phyloP scores from a whole-genome alignment of 2,888 invertebrate genomes.

The Uropetala carovei region DNA sequence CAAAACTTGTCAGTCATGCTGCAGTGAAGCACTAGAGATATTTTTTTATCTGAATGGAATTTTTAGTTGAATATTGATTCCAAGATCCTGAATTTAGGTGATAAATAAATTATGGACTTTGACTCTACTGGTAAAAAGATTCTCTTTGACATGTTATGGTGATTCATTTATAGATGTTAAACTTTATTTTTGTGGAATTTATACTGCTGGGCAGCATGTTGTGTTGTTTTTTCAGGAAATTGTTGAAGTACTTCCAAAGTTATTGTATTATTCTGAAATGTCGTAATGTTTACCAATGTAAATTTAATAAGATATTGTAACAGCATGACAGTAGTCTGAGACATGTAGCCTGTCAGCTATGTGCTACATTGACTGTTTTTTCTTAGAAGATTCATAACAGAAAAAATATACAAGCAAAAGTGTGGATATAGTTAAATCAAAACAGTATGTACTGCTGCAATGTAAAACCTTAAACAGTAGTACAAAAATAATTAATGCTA shows the following conservation, averaged over 20 bases:
- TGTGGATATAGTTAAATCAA: background rate
- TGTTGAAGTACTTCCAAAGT: conserved; percentile 36
- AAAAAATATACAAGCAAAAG: background rate
- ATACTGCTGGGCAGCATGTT: conserved; percentile 61
- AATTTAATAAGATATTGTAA: background rate
- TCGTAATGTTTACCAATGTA: background rate
- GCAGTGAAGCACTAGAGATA: conserved; percentile 34
- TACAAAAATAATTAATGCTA: background rate
- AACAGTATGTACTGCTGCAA: background rate
- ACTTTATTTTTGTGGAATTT: conserved; percentile 46
- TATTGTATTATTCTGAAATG: conserved; percentile 16
- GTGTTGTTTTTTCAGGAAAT: conserved; percentile 7
- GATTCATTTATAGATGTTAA: conserved; percentile 42
- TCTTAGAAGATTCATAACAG: background rate
- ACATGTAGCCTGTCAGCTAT: background rate
- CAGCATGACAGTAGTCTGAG: background rate
- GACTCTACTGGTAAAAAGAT: background rate
- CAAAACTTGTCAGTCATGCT: background rate
- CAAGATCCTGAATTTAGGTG: too few species aligned
- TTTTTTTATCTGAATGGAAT: background rate
- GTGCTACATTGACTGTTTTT: background rate
- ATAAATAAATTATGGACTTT: background rate
- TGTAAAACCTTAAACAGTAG: conserved; percentile 24
- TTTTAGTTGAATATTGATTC: too few species aligned
- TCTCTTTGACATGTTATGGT: background rate